Percentiles rank a stretch among this genome's conserved stretches.
phyloP scores from a whole-genome alignment of 2,888 invertebrate species.

The Hedya salicella region DNA sequence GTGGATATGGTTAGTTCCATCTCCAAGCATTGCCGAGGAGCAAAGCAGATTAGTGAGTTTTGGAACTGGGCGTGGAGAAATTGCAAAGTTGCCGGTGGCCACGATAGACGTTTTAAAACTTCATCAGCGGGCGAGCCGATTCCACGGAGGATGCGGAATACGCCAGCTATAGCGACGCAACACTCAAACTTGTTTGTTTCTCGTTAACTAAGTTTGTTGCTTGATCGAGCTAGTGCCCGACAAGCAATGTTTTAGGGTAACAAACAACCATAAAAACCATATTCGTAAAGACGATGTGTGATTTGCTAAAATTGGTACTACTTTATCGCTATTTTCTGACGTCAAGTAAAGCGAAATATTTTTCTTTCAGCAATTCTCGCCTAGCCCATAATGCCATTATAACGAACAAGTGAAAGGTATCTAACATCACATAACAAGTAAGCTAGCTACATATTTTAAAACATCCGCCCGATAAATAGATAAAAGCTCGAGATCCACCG shows the following conservation, averaged over 20 bases:
- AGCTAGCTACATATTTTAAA: conserved; percentile 46
- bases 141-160: conserved; percentile 48
- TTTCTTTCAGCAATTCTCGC: not conserved
- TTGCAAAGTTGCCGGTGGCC: conserved; percentile 57
- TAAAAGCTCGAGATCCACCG: conserved; percentile 62
- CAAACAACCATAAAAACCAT: conserved; percentile 2
- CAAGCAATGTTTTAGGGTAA: not conserved
- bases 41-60: conserved; percentile 49
- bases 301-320: not conserved
- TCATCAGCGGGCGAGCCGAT: conserved; percentile 41
- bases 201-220: conserved; percentile 42
- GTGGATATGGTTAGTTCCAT: conserved; percentile 43
- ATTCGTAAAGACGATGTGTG: not conserved
- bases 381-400: not conserved
- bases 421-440: not conserved
- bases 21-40: conserved; percentile 49
- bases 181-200: conserved; percentile 58
- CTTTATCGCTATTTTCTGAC: not conserved
- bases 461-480: conserved; percentile 64
- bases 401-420: not conserved
- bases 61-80: conserved; percentile 56
- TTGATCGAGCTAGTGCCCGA: conserved; percentile 5
- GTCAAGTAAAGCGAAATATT: not conserved
- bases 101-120: conserved; percentile 65
- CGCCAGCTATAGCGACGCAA: conserved; percentile 46